Conservation (phyloP, 2,797 vertebrate genomes). For the Chromobotia macracanthus region DNA sequence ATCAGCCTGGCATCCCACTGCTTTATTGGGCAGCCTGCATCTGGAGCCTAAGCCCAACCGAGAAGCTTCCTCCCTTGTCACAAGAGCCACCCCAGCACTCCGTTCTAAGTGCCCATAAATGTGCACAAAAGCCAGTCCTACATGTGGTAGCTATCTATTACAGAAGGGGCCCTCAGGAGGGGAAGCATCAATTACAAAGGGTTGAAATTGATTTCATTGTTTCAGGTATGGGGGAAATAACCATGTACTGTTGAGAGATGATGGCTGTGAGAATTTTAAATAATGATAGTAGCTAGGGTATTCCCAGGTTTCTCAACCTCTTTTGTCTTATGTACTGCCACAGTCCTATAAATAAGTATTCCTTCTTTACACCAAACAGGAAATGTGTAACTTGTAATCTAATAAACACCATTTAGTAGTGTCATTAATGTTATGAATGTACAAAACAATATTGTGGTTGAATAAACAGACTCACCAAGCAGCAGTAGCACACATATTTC, state of each 20-base stretch:
- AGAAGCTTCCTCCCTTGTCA: constrained; percentile 56
- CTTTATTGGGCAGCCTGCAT: constrained; percentile 65
- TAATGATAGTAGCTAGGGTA: neutral
- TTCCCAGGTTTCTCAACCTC: neutral
- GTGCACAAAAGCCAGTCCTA: constrained; percentile 55
- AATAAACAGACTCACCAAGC: neutral
- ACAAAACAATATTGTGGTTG: neutral
- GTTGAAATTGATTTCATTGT: constrained; percentile 41
- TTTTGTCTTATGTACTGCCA: constrained; percentile 6
- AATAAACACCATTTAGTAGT: neutral
- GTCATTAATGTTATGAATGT: neutral
- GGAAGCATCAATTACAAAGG: constrained; percentile 51
- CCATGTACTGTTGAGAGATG: constrained; percentile 30
- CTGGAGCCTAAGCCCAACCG: constrained; percentile 63
- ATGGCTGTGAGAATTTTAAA: constrained; percentile 12
- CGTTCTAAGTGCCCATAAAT: constrained; percentile 61
- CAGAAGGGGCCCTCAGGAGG: constrained; percentile 42
- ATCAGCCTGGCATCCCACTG: constrained; percentile 62
- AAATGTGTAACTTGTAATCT: neutral
- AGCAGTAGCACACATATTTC: neutral
- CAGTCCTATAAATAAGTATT: neutral
- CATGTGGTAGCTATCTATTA: constrained; percentile 62
- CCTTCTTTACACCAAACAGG: neutral
- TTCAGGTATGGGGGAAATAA: constrained; percentile 41
- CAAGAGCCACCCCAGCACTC: constrained; percentile 54